These are phyloP conservation scores for Cordilura impudica DNA, from an alignment of 2,888 invertebrate species.

Conservation along the genomic window DNA sequence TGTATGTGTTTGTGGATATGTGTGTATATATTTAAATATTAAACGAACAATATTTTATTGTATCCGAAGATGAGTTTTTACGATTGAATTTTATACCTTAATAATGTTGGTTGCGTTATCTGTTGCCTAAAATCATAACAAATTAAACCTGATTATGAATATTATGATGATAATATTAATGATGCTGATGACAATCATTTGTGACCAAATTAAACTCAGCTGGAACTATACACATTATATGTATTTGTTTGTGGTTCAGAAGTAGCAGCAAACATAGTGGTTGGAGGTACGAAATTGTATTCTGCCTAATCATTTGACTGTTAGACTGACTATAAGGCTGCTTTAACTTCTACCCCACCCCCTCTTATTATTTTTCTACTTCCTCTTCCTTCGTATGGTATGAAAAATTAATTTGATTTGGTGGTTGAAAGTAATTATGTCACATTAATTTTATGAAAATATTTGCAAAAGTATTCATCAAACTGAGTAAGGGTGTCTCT, in stretches of 20 bases:
- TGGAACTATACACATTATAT: conserved; percentile 27
- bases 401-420: conserved; percentile 67
- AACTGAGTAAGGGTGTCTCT: conserved; percentile 32
- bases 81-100: background rate
- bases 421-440: conserved; percentile 69
- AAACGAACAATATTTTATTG: too few relatives aligned
- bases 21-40: background rate
- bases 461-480: conserved; percentile 59
- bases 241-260: conserved; percentile 48
- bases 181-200: conserved; percentile 7
- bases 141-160: conserved; percentile 59
- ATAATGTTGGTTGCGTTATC: background rate
- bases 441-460: conserved; percentile 66
- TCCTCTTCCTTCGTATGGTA: conserved; percentile 40
- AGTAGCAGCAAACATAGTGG: background rate
- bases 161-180: conserved; percentile 22
- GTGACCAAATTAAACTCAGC: conserved; percentile 52
- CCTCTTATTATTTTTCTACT: background rate
- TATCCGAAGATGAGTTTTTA: background rate
- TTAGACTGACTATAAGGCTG: conserved; percentile 43
- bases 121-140: conserved; percentile 44
- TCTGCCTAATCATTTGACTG: conserved; percentile 51
- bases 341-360: background rate
- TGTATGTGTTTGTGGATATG: background rate
- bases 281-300: conserved; percentile 26